These are phyloP conservation scores for Sepioteuthis lessoniana DNA, from an alignment of 2,888 invertebrate species.

Conservation along the genomic window DNA sequence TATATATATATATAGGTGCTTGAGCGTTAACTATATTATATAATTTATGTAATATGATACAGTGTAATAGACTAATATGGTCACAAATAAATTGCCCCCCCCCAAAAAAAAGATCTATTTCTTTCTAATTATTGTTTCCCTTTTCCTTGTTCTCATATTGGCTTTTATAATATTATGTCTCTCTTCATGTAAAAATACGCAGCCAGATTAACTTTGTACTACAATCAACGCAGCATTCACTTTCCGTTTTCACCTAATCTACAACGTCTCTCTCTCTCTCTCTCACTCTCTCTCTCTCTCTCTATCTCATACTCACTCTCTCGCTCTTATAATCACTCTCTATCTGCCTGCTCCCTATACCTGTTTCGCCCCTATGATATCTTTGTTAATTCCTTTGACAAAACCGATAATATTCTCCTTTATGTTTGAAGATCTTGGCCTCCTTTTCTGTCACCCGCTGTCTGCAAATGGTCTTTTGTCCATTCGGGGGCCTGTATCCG, in stretches of 20 bases:
- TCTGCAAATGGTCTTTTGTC: background rate
- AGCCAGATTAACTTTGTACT: background rate
- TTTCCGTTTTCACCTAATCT: background rate
- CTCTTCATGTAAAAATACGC: no score
- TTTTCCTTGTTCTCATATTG: no score
- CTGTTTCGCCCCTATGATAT: background rate
- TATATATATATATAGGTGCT: no score
- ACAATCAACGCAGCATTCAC: background rate
- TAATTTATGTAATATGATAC: no score
- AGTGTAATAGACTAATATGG: no score
- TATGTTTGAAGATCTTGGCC: background rate
- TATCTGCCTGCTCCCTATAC: background rate
- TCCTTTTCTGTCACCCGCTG: background rate
- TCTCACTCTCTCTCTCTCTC: background rate
- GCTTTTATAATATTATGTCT: no score
- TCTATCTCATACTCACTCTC: no score
- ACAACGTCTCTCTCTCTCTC: background rate
- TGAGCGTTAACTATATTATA: no score
- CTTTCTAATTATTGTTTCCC: no score
- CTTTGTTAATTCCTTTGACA: background rate
- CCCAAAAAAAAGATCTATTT: no score
- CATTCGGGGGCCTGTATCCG: background rate
- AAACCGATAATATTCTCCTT: background rate
- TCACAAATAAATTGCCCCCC: no score
- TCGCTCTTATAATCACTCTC: no score